Evolutionary conservation across 2,113 vertebrate genomes (phyloP).

Genomic region (Bos taurus): DNA sequence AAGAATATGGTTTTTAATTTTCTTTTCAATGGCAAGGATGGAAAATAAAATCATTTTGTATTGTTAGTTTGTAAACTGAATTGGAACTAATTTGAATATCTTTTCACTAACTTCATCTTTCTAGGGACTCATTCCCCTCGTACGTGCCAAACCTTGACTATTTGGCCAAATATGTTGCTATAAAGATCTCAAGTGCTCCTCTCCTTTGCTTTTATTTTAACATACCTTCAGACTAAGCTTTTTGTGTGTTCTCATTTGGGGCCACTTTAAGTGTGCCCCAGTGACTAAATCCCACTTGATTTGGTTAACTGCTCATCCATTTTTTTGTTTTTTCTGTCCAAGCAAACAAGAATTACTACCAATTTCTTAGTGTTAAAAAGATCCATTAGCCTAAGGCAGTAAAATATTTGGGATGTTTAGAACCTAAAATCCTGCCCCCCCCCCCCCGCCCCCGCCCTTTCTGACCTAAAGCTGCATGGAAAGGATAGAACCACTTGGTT

Average conservation of each 20-base stretch:
- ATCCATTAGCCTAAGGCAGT: not conserved
- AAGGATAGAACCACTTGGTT: not conserved
- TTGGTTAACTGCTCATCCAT: not conserved
- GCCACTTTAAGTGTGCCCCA: not conserved
- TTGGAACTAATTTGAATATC: not conserved
- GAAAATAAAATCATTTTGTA: slow-evolving; percentile 7
- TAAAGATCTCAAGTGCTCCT: not conserved
- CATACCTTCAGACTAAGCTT: not conserved
- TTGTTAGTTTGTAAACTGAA: slow-evolving; percentile 30
- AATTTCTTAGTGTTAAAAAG: not conserved
- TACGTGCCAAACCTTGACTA: not conserved
- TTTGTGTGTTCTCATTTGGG: not conserved
- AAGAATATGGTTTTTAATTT: slow-evolving; percentile 36
- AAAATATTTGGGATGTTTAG: not conserved
- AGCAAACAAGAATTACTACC: not conserved
- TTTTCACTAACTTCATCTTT: not conserved
- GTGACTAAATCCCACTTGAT: not conserved
- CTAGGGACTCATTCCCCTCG: not conserved
- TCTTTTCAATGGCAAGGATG: not conserved
- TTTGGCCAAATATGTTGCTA: not conserved
- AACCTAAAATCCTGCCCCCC: not conserved
- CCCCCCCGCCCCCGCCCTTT: not conserved
- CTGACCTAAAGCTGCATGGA: not conserved
- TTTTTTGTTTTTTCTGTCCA: not conserved
- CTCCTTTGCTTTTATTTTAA: not conserved